Evolutionary conservation across 1,140 invertebrate species (phyloP).

Genomic region (Radopholus similis): DNA sequence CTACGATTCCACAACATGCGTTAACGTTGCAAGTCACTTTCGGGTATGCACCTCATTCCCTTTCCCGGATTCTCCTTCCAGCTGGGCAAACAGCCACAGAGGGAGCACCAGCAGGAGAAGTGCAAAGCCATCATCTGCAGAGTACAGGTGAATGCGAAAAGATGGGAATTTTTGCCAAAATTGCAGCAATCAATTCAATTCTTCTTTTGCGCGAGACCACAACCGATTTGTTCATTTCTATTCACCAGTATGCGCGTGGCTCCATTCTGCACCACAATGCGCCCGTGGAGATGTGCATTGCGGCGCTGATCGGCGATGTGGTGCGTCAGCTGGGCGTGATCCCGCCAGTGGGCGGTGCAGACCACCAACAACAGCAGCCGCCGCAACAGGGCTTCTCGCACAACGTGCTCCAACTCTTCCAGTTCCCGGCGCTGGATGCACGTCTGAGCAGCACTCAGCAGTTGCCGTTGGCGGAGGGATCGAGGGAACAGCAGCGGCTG

Average conservation of each 20-base stretch:
- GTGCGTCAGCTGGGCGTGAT: slow-evolving; percentile 21
- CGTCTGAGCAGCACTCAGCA: slow-evolving; percentile 42
- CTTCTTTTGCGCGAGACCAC: too few species aligned
- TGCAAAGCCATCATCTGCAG: slow-evolving; percentile 47
- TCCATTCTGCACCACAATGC: slow-evolving; percentile 44
- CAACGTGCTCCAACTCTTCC: slow-evolving; percentile 50
- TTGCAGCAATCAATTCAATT: neutral
- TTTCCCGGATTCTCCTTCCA: too few species aligned
- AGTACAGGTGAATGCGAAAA: slow-evolving; percentile 30
- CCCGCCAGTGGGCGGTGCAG: neutral
- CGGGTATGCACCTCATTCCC: too few species aligned
- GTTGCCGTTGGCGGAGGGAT: slow-evolving; percentile 2
- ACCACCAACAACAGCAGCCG: neutral
- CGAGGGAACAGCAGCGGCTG: neutral
- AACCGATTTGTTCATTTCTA: too few species aligned
- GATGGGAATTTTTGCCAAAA: neutral
- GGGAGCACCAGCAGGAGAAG: too few species aligned
- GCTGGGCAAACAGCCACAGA: too few species aligned
- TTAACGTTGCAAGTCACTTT: too few species aligned
- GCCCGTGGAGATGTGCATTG: slow-evolving; percentile 26
- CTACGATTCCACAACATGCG: too few species aligned
- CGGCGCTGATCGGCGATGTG: slow-evolving; percentile 41
- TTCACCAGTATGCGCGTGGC: slow-evolving; percentile 38
- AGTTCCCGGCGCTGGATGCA: slow-evolving; percentile 53
- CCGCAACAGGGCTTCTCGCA: slow-evolving; percentile 32